Percentiles rank a stretch among this genome's conserved stretches.
These are phyloP conservation scores for Ichneumoninae sp. DNA, from an alignment of 2,888 invertebrate species.

Conservation along the genomic window DNA sequence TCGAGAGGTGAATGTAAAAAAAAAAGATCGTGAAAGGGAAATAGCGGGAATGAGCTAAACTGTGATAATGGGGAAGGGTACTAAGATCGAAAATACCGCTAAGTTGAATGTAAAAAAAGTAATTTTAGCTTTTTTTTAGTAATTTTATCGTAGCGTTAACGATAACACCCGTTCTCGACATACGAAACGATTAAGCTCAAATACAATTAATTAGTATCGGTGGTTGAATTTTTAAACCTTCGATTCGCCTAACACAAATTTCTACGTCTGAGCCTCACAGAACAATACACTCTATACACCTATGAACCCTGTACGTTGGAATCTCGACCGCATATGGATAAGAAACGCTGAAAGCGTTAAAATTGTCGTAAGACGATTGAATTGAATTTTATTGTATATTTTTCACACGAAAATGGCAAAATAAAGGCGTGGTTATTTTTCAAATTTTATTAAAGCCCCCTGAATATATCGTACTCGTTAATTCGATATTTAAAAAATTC, in stretches of 20 bases:
- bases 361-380: conserved; percentile 15
- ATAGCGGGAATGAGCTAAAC: conserved; percentile 65
- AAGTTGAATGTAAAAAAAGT: conserved; percentile 1
- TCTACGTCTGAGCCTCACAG: conserved; percentile 63
- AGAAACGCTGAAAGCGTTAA: conserved; percentile 21
- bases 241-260: conserved; percentile 35
- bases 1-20: not conserved
- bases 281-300: conserved; percentile 27
- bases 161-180: not conserved
- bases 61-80: conserved; percentile 68
- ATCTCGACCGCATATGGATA: conserved; percentile 16
- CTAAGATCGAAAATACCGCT: conserved; percentile 5
- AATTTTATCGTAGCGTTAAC: not conserved
- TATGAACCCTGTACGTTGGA: conserved; percentile 20
- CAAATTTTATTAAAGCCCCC: not conserved
- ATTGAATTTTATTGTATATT: conserved; percentile 35
- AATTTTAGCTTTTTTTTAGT: too few relatives aligned
- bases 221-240: not conserved
- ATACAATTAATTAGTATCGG: not conserved
- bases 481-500: not conserved
- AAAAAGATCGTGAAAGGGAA: not conserved
- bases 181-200: not conserved
- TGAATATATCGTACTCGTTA: not conserved
- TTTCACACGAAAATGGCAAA: conserved; percentile 38
- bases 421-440: conserved; percentile 54